Conservation (phyloP, 2,113 vertebrate species). For the Proterorhinus semilunaris region DNA sequence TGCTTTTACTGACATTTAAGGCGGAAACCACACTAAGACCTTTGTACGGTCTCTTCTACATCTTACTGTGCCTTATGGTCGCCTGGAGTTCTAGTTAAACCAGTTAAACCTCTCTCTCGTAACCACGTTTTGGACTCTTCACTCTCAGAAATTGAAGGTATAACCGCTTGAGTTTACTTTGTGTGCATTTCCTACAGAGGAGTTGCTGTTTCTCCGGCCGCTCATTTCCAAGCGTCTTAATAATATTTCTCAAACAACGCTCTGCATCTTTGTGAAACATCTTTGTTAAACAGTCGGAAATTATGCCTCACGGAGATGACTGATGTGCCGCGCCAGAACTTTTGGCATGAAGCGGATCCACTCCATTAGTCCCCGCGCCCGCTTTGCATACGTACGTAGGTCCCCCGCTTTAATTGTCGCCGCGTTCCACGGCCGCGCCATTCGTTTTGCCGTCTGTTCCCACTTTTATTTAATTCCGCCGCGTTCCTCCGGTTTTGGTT, state of each 20-base stretch:
- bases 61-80: too few relatives aligned
- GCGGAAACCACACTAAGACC: too few relatives aligned
- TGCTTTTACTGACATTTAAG: too few relatives aligned
- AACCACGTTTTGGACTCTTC: too few relatives aligned
- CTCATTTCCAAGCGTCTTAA: neutral
- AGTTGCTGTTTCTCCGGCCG: too few relatives aligned
- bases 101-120: too few relatives aligned
- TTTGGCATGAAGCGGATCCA: neutral
- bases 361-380: conserved; percentile 3
- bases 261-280: neutral
- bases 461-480: conserved; percentile 6
- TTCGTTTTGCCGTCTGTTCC: neutral
- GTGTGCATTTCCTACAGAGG: too few relatives aligned
- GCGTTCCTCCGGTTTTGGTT: conserved; percentile 1
- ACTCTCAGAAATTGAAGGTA: too few relatives aligned
- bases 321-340: neutral
- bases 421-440: neutral
- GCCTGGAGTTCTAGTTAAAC: too few relatives aligned
- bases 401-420: conserved; percentile 3
- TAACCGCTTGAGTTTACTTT: too few relatives aligned
- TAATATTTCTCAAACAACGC: neutral
- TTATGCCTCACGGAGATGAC: neutral
- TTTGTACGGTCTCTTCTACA: too few relatives aligned
- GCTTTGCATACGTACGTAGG: neutral
- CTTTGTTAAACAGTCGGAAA: conserved; percentile 1